These are phyloP conservation scores for Pachliopta kotzebuea DNA, from an alignment of 2,888 invertebrate species.

Conservation along the genomic window DNA sequence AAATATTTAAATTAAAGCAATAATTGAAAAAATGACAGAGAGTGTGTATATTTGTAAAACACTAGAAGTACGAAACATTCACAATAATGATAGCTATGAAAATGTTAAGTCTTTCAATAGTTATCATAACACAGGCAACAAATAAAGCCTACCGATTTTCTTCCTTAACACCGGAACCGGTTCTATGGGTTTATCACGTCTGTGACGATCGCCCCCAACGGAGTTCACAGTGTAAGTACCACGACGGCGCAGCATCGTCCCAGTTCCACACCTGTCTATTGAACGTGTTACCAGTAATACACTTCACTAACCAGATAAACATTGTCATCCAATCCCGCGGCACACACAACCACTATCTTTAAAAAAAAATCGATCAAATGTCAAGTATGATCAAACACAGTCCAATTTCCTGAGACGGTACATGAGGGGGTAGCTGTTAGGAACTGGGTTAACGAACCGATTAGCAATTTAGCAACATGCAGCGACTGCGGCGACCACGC, in stretches of 20 bases:
- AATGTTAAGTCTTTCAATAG: neutral
- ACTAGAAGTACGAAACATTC: no score
- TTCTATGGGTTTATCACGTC: constrained; percentile 47
- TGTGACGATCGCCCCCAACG: constrained; percentile 50
- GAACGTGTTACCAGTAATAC: constrained; percentile 23
- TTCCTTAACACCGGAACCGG: constrained; percentile 46
- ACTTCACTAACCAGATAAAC: constrained; percentile 37
- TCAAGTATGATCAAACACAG: constrained; percentile 41
- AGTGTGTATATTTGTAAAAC: no score
- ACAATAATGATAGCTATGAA: neutral
- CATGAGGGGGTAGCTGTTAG: constrained; percentile 46
- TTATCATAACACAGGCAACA: constrained; percentile 4
- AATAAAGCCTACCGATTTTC: constrained; percentile 50
- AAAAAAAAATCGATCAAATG: neutral
- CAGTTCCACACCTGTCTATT: constrained; percentile 35
- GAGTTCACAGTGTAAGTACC: constrained; percentile 72
- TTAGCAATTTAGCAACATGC: constrained; percentile 69
- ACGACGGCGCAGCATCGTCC: constrained; percentile 66
- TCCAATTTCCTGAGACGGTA: constrained; percentile 53
- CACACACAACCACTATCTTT: constrained; percentile 11
- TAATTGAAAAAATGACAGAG: no score
- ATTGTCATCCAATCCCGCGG: constrained; percentile 31
- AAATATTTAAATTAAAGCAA: no score
- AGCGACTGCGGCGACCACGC: constrained; percentile 53
- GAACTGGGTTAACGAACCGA: constrained; percentile 69